These are phyloP conservation scores for Agrilus biguttatus DNA, from an alignment of 2,888 invertebrate species.

Conservation along the genomic window DNA sequence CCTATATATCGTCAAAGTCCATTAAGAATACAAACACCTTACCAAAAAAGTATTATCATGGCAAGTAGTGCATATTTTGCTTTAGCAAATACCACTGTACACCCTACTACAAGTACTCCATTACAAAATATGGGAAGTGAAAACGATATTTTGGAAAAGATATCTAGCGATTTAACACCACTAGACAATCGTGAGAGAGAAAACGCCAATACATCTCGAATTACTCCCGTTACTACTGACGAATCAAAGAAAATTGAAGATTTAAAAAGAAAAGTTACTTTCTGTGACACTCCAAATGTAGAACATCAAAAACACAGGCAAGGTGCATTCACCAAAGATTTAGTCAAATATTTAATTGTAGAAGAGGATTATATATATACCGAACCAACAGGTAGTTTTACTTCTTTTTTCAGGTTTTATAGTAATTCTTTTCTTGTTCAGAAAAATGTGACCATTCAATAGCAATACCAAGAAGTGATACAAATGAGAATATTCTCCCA, in stretches of 20 bases:
- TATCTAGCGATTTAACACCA: conserved; percentile 16
- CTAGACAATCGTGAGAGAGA: conserved; percentile 10
- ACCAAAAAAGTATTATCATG: conserved; percentile 6
- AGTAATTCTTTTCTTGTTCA: no score
- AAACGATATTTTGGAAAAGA: conserved; percentile 8
- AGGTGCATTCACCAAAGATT: neutral
- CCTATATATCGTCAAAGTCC: conserved; percentile 8
- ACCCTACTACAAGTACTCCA: conserved; percentile 20
- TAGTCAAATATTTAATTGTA: neutral
- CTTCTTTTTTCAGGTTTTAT: no score
- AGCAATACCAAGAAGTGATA: no score
- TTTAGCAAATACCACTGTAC: conserved; percentile 3
- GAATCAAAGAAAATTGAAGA: conserved; percentile 8
- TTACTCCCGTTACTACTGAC: neutral
- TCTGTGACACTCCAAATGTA: conserved; percentile 16
- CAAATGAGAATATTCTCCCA: no score
- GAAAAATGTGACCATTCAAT: no score
- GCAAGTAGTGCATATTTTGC: conserved; percentile 5
- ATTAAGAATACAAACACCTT: conserved; percentile 10
- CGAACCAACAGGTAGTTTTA: no score
- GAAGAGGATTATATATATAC: no score
- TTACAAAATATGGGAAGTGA: conserved; percentile 14
- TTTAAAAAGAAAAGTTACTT: conserved; percentile 20
- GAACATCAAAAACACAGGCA: conserved; percentile 2
- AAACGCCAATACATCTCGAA: neutral